Evolutionary conservation across 2,113 vertebrate genomes (phyloP).

Genomic region (Equus quagga): DNA sequence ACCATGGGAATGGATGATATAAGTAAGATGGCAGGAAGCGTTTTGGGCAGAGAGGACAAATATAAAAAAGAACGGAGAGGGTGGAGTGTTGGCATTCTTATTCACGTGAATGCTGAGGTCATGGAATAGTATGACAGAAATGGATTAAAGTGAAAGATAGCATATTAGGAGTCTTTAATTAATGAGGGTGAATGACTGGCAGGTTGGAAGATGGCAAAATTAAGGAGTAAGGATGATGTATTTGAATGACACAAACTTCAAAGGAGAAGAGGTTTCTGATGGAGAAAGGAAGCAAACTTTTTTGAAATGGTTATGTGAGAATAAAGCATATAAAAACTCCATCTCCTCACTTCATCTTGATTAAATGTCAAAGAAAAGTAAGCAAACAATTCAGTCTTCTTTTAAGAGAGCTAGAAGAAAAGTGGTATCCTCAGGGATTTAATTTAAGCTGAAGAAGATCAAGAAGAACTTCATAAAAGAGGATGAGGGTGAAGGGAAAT

Average conservation of each 20-base stretch:
- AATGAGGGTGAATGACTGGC: background rate
- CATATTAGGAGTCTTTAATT: background rate
- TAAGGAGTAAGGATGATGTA: background rate
- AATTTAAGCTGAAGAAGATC: background rate
- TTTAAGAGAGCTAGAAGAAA: background rate
- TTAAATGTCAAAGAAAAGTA: background rate
- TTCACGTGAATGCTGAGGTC: background rate
- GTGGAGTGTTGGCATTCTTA: background rate
- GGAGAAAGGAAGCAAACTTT: background rate
- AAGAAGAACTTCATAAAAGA: background rate
- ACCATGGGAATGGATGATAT: background rate
- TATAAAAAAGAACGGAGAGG: background rate
- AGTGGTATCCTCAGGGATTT: background rate
- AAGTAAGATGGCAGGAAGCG: background rate
- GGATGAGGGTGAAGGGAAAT: background rate
- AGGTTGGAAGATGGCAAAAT: background rate
- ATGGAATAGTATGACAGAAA: background rate
- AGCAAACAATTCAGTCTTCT: background rate
- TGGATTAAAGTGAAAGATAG: background rate
- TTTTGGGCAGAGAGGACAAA: background rate
- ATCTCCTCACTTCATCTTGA: background rate
- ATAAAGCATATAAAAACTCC: background rate
- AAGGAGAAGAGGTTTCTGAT: background rate
- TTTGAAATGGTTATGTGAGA: background rate
- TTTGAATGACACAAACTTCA: background rate